Conservation (phyloP, 1,140 invertebrate genomes). For the Drosophila neocordata region DNA sequence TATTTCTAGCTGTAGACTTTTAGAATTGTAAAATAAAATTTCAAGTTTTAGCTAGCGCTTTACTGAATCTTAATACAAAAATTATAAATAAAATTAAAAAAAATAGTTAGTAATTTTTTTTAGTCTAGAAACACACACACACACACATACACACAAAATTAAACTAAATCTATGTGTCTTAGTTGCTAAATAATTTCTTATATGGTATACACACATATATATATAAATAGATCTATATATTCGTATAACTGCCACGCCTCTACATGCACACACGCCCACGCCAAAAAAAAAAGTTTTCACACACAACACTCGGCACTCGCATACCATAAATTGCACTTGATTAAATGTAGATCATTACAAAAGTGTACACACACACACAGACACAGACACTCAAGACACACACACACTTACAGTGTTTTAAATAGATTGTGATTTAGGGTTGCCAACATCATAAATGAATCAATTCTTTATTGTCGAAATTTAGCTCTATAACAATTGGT, state of each 20-base stretch:
- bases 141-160: constrained; percentile 2
- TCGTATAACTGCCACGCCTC: constrained; percentile 60
- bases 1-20: constrained; percentile 63
- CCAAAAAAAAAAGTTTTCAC: neutral
- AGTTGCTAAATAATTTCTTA: constrained; percentile 62
- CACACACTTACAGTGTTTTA: neutral
- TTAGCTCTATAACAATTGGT: no score
- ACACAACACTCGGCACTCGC: constrained; percentile 42
- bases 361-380: neutral
- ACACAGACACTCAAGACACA: constrained; percentile 15
- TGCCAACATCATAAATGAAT: neutral
- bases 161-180: constrained; percentile 66
- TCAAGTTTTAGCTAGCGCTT: constrained; percentile 72
- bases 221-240: constrained; percentile 24
- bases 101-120: constrained; percentile 40
- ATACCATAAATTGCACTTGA: constrained; percentile 51
- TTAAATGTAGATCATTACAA: neutral
- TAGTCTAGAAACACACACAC: constrained; percentile 46
- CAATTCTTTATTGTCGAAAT: neutral
- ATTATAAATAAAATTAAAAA: no score
- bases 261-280: constrained; percentile 29
- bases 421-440: neutral
- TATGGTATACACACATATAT: constrained; percentile 33
- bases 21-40: constrained; percentile 67
- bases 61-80: constrained; percentile 35